Percentiles rank a stretch among this genome's conserved stretches.
Conservation (phyloP, 2,113 vertebrate species). For the Synodontis membranacea region DNA sequence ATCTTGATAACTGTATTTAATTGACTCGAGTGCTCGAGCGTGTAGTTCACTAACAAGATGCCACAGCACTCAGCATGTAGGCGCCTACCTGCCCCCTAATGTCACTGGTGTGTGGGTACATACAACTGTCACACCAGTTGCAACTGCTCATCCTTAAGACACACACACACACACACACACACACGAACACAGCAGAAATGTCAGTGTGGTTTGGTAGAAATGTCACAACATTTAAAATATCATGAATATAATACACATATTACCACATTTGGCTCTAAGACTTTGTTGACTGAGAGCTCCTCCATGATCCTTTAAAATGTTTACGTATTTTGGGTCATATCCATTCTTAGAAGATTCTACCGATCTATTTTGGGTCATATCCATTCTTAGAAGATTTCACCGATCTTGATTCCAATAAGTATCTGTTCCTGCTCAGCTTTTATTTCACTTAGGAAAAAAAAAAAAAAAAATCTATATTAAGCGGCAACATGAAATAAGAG, state of each 20-base stretch:
- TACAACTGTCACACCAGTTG: background rate
- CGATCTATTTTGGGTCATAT: background rate
- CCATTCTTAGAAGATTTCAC: background rate
- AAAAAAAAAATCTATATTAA: slow-evolving; percentile 29
- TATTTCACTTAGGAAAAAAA: background rate
- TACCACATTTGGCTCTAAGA: background rate
- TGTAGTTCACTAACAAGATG: slow-evolving; percentile 11
- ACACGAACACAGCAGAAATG: slow-evolving; percentile 5
- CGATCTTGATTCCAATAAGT: background rate
- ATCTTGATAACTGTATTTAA: background rate
- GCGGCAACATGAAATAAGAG: slow-evolving; percentile 58
- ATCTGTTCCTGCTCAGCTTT: background rate
- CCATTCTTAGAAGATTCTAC: no score
- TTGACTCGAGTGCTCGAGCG: background rate
- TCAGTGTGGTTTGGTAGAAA: slow-evolving; percentile 23
- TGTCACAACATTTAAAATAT: background rate
- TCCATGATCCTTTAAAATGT: background rate
- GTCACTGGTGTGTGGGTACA: slow-evolving; percentile 2
- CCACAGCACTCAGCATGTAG: background rate
- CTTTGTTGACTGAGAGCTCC: background rate
- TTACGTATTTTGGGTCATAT: background rate
- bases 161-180: slow-evolving; percentile 3
- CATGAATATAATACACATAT: background rate
- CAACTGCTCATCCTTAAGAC: background rate
- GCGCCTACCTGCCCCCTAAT: slow-evolving; percentile 9